Evolutionary conservation across 1,140 invertebrate species (phyloP).

Genomic region (Homarus americanus): DNA sequence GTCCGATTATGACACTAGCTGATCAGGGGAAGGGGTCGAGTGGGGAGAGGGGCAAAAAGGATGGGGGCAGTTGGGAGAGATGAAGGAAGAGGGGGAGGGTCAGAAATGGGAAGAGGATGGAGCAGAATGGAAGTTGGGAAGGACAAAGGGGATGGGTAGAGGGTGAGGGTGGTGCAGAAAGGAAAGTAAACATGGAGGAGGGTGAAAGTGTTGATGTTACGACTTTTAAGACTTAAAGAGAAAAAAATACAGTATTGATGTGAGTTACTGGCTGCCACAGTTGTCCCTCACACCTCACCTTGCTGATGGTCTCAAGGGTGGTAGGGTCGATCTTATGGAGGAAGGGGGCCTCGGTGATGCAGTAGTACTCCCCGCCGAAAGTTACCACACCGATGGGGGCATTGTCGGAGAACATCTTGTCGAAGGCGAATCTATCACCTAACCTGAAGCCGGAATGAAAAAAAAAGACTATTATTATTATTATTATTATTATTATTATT

Average conservation of each 20-base stretch:
- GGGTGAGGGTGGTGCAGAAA: no score
- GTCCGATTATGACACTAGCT: no score
- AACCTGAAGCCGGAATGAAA: slow-evolving; percentile 47
- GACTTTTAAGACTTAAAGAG: not conserved
- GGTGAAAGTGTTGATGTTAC: not conserved
- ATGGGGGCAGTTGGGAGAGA: not conserved
- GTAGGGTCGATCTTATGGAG: slow-evolving; percentile 87
- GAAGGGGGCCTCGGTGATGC: slow-evolving; percentile 87
- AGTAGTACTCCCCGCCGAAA: slow-evolving; percentile 87
- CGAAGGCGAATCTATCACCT: slow-evolving; percentile 73
- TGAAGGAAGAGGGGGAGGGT: not conserved
- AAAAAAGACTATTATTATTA: no score
- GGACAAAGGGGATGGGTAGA: no score
- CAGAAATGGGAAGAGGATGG: no score
- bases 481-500: no score
- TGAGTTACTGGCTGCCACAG: no score
- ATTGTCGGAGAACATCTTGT: slow-evolving; percentile 84
- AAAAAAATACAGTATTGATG: no score
- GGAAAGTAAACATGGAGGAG: no score
- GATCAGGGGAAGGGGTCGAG: not conserved
- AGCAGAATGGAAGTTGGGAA: no score
- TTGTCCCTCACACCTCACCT: slow-evolving; percentile 18
- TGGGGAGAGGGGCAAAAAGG: not conserved
- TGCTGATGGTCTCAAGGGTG: slow-evolving; percentile 82
- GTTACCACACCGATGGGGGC: slow-evolving; percentile 93